These are phyloP conservation scores for Odontocerum albicorne DNA, from an alignment of 2,888 invertebrate species.

Conservation along the genomic window DNA sequence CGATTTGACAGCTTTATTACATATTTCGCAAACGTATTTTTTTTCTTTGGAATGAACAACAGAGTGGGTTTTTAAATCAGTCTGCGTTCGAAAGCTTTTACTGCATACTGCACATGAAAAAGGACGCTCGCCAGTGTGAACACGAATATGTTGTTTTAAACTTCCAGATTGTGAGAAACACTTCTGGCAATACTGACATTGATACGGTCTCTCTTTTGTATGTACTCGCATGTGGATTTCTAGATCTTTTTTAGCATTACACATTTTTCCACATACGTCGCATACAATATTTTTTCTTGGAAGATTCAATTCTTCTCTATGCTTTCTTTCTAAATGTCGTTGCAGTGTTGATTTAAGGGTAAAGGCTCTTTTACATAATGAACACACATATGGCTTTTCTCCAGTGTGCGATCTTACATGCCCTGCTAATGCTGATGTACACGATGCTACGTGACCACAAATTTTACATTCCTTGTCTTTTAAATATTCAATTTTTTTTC, in stretches of 20 bases:
- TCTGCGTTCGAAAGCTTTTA: constrained; percentile 21
- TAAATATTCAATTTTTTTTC: neutral
- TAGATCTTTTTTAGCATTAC: constrained; percentile 46
- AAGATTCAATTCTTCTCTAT: neutral
- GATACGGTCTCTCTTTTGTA: constrained; percentile 51
- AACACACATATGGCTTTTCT: constrained; percentile 22
- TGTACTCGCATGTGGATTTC: constrained; percentile 49
- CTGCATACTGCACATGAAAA: constrained; percentile 25
- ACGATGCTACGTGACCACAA: neutral
- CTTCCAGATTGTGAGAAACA: constrained; percentile 48
- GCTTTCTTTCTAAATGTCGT: constrained; percentile 19
- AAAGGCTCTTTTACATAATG: constrained; percentile 15
- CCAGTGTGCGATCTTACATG: constrained; percentile 25
- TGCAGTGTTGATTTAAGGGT: constrained; percentile 11
- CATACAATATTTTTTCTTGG: constrained; percentile 38
- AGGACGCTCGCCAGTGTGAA: constrained; percentile 40
- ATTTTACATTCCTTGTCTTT: constrained; percentile 1
- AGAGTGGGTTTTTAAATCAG: constrained; percentile 15
- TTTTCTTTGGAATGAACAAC: constrained; percentile 21
- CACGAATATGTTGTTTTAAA: constrained; percentile 43
- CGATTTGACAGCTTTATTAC: constrained; percentile 28
- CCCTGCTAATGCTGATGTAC: constrained; percentile 16
- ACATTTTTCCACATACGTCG: constrained; percentile 50
- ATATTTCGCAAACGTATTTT: constrained; percentile 25
- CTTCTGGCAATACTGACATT: constrained; percentile 44